Evolutionary conservation across 2,888 invertebrate species (phyloP), one percentile per base, ranked within the genome.

Genomic region (Sialis lutaria): DNA sequence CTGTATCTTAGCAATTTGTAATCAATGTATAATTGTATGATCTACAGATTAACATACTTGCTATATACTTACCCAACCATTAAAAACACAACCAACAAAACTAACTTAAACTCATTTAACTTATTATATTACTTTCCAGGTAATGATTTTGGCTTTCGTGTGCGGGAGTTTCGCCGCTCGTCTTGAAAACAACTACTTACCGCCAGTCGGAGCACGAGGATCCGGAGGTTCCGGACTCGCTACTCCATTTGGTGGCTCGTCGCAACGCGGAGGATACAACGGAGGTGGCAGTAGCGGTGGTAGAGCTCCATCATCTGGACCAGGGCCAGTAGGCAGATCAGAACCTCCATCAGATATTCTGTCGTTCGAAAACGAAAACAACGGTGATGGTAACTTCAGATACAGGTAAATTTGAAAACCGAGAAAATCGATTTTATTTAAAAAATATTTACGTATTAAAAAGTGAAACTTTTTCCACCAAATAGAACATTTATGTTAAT

Each of bases 381-480:
- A 54, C 34, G 68, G 68, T 10, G 70, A 72, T 48, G 72, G 73
- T 37, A 59, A 58, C 52, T 73, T 64, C 61, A 58, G 51, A 50
- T 69, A 67, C 52, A 57, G 54, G 70, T 72, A 59, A 63, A 50
- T 6, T 40, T 51, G 22, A 22, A 22, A 22, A 22, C 22, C 4
- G 22, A 22, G 2, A 22, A 22, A 22, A 22, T 22, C 22, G n/a
- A n/a, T n/a, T n/a, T n/a, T n/a, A n/a, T n/a, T n/a, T n/a, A n/a
- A n/a, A n/a, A n/a, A n/a, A n/a, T n/a, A n/a, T n/a, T n/a, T n/a
- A n/a, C n/a, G n/a, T n/a, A n/a, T n/a, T n/a, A n/a, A n/a, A n/a
- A n/a, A n/a, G n/a, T n/a, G n/a, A n/a, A n/a, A 22, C 22, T 22
- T 22, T 22, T 22, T 22, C 22, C 22, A 22, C 22, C 22, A 22